phyloP scores from a whole-genome alignment of 2,113 vertebrate species.

The Lepisosteus oculatus region DNA sequence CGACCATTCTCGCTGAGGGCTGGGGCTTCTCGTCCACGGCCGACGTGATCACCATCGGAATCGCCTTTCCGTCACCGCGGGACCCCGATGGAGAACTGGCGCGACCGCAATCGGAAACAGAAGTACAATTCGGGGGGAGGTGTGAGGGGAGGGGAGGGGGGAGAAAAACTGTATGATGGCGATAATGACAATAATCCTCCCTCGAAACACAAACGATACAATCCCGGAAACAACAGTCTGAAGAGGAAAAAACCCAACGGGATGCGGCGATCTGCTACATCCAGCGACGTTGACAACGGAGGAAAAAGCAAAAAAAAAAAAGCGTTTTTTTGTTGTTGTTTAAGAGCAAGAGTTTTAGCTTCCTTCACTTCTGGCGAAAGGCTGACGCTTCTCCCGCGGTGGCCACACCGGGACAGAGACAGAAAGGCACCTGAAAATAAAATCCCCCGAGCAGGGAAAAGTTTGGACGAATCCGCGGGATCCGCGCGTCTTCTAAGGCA shows the following conservation, averaged over 20 bases:
- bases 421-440: conserved; percentile 65
- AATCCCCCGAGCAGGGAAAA: conserved; percentile 22
- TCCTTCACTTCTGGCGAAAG: too few species aligned
- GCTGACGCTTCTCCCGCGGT: too few species aligned
- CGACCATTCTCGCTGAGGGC: conserved; percentile 73
- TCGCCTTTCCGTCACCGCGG: conserved; percentile 49
- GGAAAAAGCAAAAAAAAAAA: too few species aligned
- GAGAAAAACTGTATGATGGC: conserved; percentile 24
- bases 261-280: too few species aligned
- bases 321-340: too few species aligned
- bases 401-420: neutral
- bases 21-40: conserved; percentile 71
- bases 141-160: conserved; percentile 17
- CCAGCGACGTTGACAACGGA: too few species aligned
- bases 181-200: conserved; percentile 49
- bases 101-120: too few species aligned
- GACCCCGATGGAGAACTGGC: conserved; percentile 31
- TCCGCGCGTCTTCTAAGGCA: conserved; percentile 70
- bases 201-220: conserved; percentile 38
- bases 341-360: too few species aligned
- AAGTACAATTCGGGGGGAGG: conserved; percentile 25
- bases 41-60: conserved; percentile 79
- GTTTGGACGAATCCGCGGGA: conserved; percentile 35
- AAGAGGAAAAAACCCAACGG: too few species aligned
- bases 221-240: conserved; percentile 27